Evolutionary conservation across 2,797 vertebrate genomes (phyloP).

Genomic region (Valencia hispanica): DNA sequence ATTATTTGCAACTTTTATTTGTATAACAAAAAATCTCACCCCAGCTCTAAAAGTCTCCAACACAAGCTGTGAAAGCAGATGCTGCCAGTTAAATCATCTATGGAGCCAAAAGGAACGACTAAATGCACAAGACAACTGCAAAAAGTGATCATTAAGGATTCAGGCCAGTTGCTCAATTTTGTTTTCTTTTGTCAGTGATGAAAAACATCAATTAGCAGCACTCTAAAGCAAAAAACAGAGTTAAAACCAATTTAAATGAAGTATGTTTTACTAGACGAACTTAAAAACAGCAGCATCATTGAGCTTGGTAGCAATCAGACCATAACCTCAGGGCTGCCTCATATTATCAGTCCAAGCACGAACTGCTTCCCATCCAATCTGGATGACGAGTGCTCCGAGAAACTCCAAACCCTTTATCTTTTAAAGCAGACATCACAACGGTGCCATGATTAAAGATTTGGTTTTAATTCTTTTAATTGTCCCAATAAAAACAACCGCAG

Average conservation of each 20-base stretch:
- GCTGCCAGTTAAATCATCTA: conserved; percentile 8
- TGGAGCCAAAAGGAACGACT: neutral
- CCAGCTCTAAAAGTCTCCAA: conserved; percentile 21
- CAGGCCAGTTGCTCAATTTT: neutral
- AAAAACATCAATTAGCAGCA: neutral
- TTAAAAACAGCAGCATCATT: conserved; percentile 54
- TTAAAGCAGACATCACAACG: conserved; percentile 18
- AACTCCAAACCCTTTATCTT: conserved; percentile 51
- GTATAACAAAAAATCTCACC: conserved; percentile 78
- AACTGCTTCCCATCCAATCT: conserved; percentile 69
- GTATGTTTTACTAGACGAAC: conserved; percentile 34
- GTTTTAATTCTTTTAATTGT: neutral
- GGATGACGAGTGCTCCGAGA: conserved; percentile 54
- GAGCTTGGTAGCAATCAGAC: conserved; percentile 38
- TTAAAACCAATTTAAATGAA: conserved; percentile 25
- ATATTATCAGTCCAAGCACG: conserved; percentile 60
- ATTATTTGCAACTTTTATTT: neutral
- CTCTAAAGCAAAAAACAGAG: neutral
- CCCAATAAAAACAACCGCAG: neutral
- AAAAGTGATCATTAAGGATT: conserved; percentile 30
- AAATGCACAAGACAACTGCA: conserved; percentile 1
- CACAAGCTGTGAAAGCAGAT: conserved; percentile 2
- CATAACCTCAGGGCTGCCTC: conserved; percentile 40
- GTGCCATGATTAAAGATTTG: conserved; percentile 14
- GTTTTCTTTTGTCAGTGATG: conserved; percentile 11